These are phyloP conservation scores for Machaerirhynchus nigripectus DNA, from an alignment of 2,113 vertebrate genomes.

Conservation along the genomic window DNA sequence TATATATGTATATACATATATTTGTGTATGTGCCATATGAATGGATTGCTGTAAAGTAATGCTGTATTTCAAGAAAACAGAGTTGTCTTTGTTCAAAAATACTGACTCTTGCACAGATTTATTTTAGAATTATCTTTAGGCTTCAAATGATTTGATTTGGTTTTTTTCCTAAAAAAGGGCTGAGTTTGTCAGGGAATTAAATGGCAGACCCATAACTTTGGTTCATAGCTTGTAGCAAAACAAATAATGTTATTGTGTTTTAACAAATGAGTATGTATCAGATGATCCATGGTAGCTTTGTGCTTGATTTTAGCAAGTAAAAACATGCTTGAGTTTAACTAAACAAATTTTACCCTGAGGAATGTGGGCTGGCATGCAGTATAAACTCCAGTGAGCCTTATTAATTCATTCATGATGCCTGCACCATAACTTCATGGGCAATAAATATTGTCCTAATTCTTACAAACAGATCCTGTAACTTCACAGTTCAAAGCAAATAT, in stretches of 20 bases:
- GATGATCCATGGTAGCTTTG: background rate
- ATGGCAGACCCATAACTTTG: background rate
- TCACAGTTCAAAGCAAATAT: background rate
- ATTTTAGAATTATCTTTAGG: background rate
- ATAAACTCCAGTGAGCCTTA: background rate
- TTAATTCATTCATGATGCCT: conserved; percentile 24
- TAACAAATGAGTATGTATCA: background rate
- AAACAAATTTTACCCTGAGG: conserved; percentile 8
- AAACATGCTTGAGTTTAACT: conserved; percentile 34
- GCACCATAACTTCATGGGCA: background rate
- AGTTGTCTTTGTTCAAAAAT: background rate
- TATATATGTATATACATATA: background rate
- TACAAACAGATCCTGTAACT: background rate
- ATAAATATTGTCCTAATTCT: background rate
- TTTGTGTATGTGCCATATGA: background rate
- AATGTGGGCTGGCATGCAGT: background rate
- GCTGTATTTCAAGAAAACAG: background rate
- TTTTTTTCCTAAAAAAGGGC: background rate
- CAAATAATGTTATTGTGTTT: conserved; percentile 13
- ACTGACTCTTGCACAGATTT: background rate
- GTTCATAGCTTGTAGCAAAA: background rate
- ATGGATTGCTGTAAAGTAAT: background rate
- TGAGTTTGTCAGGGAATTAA: background rate
- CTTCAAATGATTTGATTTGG: background rate
- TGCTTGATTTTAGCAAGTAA: conserved; percentile 30